A percentile compares a stretch with the other conserved stretches of the same genome.
phyloP scores from a whole-genome alignment of 2,113 vertebrate species.

The Pygoscelis adeliae region DNA sequence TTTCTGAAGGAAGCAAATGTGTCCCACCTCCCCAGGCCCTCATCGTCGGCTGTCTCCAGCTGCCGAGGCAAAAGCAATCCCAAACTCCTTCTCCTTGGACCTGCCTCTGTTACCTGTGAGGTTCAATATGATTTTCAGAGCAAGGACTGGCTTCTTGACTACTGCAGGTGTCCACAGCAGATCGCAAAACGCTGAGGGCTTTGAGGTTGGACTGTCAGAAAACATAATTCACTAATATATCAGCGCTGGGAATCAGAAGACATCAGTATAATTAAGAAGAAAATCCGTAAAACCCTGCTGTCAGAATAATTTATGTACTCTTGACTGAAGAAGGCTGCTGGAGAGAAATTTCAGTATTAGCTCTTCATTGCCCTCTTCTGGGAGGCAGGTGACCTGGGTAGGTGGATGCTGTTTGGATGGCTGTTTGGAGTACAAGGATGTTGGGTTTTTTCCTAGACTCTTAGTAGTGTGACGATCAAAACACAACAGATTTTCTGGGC shows the following conservation, averaged over 20 bases:
- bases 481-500: background rate
- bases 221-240: background rate
- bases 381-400: background rate
- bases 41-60: background rate
- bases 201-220: background rate
- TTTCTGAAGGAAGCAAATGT: background rate
- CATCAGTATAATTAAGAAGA: background rate
- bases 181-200: background rate
- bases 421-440: background rate
- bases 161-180: background rate
- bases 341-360: background rate
- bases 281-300: background rate
- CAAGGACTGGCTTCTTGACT: background rate
- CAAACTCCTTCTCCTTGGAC: background rate
- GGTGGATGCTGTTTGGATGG: background rate
- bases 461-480: background rate
- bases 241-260: background rate
- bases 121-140: background rate
- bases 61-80: background rate
- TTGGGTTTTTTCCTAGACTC: accelerated
- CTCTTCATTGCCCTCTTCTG: background rate
- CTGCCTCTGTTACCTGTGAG: background rate
- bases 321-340: background rate
- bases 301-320: accelerated
- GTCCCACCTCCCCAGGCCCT: background rate